These are phyloP conservation scores for Erithacus rubecula DNA, from an alignment of 2,797 vertebrate genomes.

Conservation along the genomic window DNA sequence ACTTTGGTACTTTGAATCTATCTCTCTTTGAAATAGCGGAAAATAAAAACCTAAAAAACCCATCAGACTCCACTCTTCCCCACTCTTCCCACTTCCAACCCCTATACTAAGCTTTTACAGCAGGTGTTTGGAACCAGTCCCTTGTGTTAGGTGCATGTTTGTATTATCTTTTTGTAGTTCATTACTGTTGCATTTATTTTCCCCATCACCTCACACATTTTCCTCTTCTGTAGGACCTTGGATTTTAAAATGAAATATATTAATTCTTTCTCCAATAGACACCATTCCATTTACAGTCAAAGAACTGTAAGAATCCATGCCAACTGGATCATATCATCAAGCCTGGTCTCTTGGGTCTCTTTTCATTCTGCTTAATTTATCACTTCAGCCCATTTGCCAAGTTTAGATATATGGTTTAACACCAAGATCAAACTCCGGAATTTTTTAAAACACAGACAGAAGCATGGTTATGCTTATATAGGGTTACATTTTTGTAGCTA, in stretches of 20 bases:
- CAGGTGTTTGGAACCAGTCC: not conserved
- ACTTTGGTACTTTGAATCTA: not conserved
- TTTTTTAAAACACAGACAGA: not conserved
- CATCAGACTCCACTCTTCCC: not conserved
- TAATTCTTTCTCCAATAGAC: not conserved
- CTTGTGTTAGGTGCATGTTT: not conserved
- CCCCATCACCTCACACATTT: not conserved
- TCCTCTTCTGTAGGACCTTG: not conserved
- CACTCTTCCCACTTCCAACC: not conserved
- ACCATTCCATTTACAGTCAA: not conserved
- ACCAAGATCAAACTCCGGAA: not conserved
- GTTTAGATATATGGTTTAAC: conserved; percentile 3
- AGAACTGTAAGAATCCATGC: not conserved
- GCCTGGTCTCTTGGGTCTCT: conserved; percentile 25
- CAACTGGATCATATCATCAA: not conserved
- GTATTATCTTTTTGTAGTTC: not conserved
- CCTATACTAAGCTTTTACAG: not conserved
- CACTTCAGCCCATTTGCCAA: conserved; percentile 16
- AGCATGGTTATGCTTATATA: not conserved
- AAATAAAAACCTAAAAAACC: fast-evolving
- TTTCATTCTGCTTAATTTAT: conserved; percentile 47
- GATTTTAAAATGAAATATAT: not conserved
- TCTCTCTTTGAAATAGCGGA: not conserved
- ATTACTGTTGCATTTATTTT: not conserved
- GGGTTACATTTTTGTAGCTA: not conserved